These are phyloP conservation scores for Gortyna flavago DNA, from an alignment of 2,888 invertebrate species.

Conservation along the genomic window DNA sequence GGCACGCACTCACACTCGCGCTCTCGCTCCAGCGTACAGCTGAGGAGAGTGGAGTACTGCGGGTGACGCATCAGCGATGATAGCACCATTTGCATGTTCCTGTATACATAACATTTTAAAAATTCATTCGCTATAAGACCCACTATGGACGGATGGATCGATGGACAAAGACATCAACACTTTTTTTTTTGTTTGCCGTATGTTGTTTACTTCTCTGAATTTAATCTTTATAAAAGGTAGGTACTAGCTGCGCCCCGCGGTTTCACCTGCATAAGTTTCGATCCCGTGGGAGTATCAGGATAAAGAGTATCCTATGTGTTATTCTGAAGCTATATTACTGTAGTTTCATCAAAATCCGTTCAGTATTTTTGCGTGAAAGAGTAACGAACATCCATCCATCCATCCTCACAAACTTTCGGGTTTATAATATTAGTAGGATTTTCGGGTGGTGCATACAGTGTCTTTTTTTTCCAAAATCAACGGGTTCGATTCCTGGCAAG, in stretches of 20 bases:
- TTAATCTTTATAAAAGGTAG: background rate
- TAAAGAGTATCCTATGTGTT: too few relatives aligned
- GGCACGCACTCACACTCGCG: slow-evolving; percentile 92
- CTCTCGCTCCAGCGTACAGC: slow-evolving; percentile 81
- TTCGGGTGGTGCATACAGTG: background rate
- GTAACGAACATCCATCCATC: too few relatives aligned
- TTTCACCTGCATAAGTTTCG: too few relatives aligned
- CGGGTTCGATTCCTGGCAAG: background rate
- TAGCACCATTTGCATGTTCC: slow-evolving; percentile 96
- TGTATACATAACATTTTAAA: background rate
- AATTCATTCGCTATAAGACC: background rate
- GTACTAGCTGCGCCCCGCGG: too few relatives aligned
- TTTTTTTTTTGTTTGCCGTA: background rate
- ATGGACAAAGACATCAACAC: background rate
- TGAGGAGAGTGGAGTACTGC: slow-evolving; percentile 89
- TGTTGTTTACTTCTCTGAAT: background rate
- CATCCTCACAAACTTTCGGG: too few relatives aligned
- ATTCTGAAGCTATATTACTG: too few relatives aligned
- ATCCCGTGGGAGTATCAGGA: too few relatives aligned
- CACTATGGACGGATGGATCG: background rate
- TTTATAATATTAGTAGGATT: too few relatives aligned
- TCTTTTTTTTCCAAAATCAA: background rate
- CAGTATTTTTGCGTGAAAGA: too few relatives aligned
- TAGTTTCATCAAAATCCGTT: too few relatives aligned
- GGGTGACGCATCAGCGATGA: slow-evolving; percentile 94